Evolutionary conservation across 1,140 invertebrate genomes (phyloP).

Genomic region (Neoseiulus cucumeris): DNA sequence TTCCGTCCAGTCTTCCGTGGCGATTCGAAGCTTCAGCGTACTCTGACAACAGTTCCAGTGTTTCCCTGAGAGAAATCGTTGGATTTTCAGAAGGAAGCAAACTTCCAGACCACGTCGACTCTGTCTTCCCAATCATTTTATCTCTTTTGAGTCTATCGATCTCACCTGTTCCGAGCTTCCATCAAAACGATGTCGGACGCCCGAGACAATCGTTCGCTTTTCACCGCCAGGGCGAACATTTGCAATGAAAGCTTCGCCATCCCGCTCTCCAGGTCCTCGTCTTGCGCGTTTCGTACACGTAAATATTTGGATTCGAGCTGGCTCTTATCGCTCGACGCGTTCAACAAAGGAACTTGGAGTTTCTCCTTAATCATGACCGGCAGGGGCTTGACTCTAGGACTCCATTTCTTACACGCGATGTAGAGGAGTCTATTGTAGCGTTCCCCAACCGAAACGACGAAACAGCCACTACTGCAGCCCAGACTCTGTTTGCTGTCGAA

Average conservation of each 20-base stretch:
- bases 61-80: not conserved
- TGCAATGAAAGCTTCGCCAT: not conserved
- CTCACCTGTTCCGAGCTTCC: not conserved
- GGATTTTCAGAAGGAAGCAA: not conserved
- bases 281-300: not conserved
- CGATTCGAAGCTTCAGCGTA: not conserved
- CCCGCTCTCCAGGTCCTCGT: not conserved
- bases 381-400: not conserved
- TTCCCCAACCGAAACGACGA: not conserved
- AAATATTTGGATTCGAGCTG: not conserved
- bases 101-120: no score
- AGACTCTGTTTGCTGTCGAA: slow-evolving; percentile 7
- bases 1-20: not conserved
- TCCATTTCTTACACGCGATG: not conserved
- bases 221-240: not conserved
- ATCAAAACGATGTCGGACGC: not conserved
- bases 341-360: not conserved
- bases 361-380: not conserved
- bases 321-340: not conserved
- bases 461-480: not conserved
- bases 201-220: not conserved
- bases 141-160: not conserved
- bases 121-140: not conserved
- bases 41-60: not conserved
- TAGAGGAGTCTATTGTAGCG: not conserved